phyloP scores from a whole-genome alignment of 92 coral and sea anemone species.

The Palythoa heliodiscus region DNA sequence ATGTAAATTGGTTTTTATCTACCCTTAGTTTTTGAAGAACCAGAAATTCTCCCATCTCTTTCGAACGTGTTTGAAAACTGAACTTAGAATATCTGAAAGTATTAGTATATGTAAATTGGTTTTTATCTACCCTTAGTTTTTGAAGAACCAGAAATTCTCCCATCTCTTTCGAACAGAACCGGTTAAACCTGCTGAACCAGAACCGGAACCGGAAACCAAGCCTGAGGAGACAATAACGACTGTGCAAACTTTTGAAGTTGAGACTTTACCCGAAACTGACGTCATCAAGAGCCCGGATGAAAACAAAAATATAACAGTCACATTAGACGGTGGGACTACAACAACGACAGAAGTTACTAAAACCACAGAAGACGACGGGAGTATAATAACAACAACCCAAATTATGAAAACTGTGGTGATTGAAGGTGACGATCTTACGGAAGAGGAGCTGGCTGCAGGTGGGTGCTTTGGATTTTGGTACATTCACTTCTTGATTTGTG shows the following conservation, averaged over 20 bases:
- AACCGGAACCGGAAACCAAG: slow-evolving; percentile 5
- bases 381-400: background rate
- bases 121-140: background rate
- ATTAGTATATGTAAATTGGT: too few relatives aligned
- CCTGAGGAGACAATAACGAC: slow-evolving; percentile 30
- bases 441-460: slow-evolving; percentile 36
- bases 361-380: slow-evolving; percentile 30
- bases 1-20: too few relatives aligned
- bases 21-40: background rate
- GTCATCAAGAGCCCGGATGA: slow-evolving; percentile 45
- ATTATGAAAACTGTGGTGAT: slow-evolving; percentile 34
- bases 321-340: slow-evolving; percentile 24
- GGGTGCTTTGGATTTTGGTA: background rate
- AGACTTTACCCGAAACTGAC: slow-evolving; percentile 16
- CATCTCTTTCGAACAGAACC: background rate
- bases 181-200: slow-evolving; percentile 34
- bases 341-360: slow-evolving; percentile 33
- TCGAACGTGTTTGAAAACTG: too few relatives aligned
- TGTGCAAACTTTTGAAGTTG: slow-evolving; percentile 25
- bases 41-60: background rate
- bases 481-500: too few relatives aligned
- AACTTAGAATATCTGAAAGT: too few relatives aligned
- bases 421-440: slow-evolving; percentile 24
- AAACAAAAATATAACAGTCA: slow-evolving; percentile 16
- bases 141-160: background rate